These are phyloP conservation scores for Acheta domesticus DNA, from an alignment of 2,888 invertebrate species.

Conservation along the genomic window DNA sequence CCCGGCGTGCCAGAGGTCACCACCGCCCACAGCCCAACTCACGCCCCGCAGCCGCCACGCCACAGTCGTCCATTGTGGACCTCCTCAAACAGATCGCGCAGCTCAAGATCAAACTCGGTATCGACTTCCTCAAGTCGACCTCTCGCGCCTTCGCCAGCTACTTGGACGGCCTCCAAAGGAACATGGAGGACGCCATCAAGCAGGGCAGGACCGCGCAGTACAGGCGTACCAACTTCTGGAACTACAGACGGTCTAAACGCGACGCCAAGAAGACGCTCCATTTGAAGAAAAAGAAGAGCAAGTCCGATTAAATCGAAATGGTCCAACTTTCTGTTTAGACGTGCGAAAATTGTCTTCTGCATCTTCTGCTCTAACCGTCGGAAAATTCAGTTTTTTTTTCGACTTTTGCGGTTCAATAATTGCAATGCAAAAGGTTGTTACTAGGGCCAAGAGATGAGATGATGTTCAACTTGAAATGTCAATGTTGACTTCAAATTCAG, in stretches of 20 bases:
- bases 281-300: not conserved
- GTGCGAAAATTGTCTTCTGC: too few relatives aligned
- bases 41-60: not conserved
- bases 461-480: too few relatives aligned
- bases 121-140: slow-evolving; percentile 65
- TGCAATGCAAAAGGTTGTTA: too few relatives aligned
- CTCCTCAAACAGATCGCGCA: slow-evolving; percentile 63
- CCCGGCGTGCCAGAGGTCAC: not conserved
- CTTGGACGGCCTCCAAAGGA: slow-evolving; percentile 52
- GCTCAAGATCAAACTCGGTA: slow-evolving; percentile 64
- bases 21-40: not conserved
- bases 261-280: not conserved
- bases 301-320: not conserved
- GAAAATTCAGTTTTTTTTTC: too few relatives aligned
- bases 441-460: too few relatives aligned
- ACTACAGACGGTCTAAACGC: not conserved
- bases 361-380: too few relatives aligned
- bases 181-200: slow-evolving; percentile 23
- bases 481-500: too few relatives aligned
- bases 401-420: too few relatives aligned
- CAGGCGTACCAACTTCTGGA: not conserved
- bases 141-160: slow-evolving; percentile 65
- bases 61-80: slow-evolving; percentile 52
- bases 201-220: not conserved
- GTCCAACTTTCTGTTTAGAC: too few relatives aligned